A percentile compares a stretch with the other conserved stretches of the same genome.
phyloP scores from a whole-genome alignment of 2,797 vertebrate species.

The Oceanodroma leucorhoa region DNA sequence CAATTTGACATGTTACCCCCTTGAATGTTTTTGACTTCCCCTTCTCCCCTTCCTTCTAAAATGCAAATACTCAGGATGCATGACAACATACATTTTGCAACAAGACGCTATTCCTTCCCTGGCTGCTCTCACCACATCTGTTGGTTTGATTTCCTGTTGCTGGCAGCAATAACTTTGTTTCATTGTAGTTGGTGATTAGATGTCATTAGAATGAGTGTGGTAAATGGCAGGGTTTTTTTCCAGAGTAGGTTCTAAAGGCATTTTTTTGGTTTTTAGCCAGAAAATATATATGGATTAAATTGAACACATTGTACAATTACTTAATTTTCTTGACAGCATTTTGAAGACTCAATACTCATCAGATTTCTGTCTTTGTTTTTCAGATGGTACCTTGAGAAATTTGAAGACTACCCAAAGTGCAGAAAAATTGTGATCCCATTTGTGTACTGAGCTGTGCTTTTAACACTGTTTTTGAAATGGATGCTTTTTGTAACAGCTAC shows the following conservation, averaged over 20 bases:
- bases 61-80: neutral
- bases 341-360: neutral
- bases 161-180: neutral
- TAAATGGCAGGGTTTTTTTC: neutral
- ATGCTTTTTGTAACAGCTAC: neutral
- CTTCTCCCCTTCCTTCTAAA: neutral
- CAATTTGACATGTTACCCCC: neutral
- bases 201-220: neutral
- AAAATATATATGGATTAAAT: neutral
- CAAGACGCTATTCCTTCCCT: neutral
- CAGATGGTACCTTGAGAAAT: conserved; percentile 94
- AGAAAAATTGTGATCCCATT: conserved; percentile 91
- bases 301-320: neutral
- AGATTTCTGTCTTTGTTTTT: conserved; percentile 35
- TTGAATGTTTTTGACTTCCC: neutral
- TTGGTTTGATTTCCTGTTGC: neutral
- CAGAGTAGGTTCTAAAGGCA: neutral
- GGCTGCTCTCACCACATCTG: neutral
- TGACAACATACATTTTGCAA: neutral
- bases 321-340: neutral
- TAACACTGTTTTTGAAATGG: neutral
- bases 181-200: neutral
- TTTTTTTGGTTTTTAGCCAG: neutral
- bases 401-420: conserved; percentile 90
- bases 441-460: conserved; percentile 76